Evolutionary conservation across 64 coral and sea anemone species (phyloP), one percentile per base, ranked within the genome.

Genomic region (Montipora capricornis): DNA sequence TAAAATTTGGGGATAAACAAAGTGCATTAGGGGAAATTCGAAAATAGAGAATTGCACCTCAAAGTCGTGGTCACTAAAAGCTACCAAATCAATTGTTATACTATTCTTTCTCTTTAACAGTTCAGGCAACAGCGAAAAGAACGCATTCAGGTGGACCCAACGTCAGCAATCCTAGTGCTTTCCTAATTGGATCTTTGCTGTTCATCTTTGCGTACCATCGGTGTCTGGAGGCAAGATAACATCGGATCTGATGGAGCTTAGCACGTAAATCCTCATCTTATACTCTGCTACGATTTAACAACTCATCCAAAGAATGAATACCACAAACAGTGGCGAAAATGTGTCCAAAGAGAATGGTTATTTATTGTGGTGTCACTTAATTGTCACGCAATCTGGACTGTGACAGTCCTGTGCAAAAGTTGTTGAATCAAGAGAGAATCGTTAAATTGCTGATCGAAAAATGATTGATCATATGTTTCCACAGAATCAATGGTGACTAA

Each of bases 151-250:
- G 13, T 5, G 82, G 82, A 73, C 20, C 29, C 71, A n/a, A 70
- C 45, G 8, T 0, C 10, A 64, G 47, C 49, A 51, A n/a, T 50
- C 46, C 47, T 12, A 50, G 47, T 20, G 47, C 44, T 49, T 86
- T 86, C 8, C 62, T 86, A 71, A 15, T 86, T 9, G 10, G 64
- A 5, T 71, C 16, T 14, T 8, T 71, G 7, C 7, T 73, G 1
- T 17, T 86, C 5, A 22, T 86, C 44, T 47, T 51, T n/a, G 19
- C 50, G 1, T 22, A 45, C 45, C 47, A 47, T 5, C 82, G 50
- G 12, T 86, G 82, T 62, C 49, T 86, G 7, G 44, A 71, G 44
- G 66, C 45, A 17, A 86, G 82, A 86, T 86, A 86, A 49, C 82
- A 73, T 1, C 11, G 2, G 81, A 62, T 24, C 68, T 20, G 29